These are phyloP conservation scores for Spermophilus dauricus DNA, from an alignment of 2,113 vertebrate genomes.

Conservation along the genomic window DNA sequence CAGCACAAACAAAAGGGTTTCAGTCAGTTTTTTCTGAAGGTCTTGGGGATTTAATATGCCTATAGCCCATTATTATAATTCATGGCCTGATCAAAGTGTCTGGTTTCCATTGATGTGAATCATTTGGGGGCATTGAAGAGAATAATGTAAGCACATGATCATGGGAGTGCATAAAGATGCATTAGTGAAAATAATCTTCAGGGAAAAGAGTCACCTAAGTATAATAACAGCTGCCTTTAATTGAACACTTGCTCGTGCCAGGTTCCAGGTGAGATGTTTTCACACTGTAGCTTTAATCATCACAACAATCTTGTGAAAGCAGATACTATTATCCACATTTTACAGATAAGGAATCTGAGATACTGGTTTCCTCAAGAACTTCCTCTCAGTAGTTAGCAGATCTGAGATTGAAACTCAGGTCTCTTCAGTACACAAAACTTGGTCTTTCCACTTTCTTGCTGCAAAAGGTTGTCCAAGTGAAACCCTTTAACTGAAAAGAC, in stretches of 20 bases:
- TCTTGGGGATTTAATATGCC: conserved; percentile 19
- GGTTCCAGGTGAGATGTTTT: not conserved
- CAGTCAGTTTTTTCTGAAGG: conserved; percentile 7
- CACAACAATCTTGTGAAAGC: not conserved
- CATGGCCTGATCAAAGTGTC: not conserved
- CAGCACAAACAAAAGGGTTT: not conserved
- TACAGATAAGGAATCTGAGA: not conserved
- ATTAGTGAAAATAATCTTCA: not conserved
- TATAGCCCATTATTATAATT: not conserved
- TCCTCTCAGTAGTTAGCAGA: not conserved
- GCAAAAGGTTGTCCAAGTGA: not conserved
- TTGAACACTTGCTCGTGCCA: not conserved
- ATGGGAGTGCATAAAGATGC: not conserved
- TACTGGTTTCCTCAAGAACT: not conserved
- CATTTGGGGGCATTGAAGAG: not conserved
- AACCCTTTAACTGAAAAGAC: conserved; percentile 1
- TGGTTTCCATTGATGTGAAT: not conserved
- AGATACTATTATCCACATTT: not conserved
- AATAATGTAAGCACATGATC: not conserved
- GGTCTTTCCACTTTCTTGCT: not conserved
- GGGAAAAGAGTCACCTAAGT: not conserved
- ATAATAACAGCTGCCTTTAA: not conserved
- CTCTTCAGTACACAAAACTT: not conserved
- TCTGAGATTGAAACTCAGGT: not conserved
- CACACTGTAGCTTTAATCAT: not conserved